Evolutionary conservation across 2,888 invertebrate species (phyloP).

Genomic region (Autographa pulchrina): DNA sequence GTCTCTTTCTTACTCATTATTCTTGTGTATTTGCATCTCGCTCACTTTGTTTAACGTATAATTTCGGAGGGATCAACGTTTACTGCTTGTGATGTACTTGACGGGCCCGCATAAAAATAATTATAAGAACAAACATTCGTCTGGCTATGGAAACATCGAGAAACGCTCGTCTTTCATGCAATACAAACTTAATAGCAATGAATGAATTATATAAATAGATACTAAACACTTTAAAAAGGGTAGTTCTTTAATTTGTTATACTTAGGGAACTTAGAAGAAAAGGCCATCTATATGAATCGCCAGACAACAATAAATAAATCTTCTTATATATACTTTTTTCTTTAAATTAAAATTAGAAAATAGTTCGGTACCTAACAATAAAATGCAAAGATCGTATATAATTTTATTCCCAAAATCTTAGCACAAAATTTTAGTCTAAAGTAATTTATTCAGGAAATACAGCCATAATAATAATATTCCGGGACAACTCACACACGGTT

Average conservation of each 20-base stretch:
- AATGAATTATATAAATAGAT: too few species aligned
- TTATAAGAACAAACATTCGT: conserved; percentile 39
- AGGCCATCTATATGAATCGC: too few species aligned
- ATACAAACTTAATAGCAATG: too few species aligned
- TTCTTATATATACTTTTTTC: too few species aligned
- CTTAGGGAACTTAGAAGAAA: too few species aligned
- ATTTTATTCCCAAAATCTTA: background rate
- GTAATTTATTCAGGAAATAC: conserved; percentile 31
- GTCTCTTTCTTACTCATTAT: background rate
- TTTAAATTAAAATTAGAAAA: too few species aligned
- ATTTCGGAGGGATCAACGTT: background rate
- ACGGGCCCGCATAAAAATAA: conserved; percentile 58
- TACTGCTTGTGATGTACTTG: conserved; percentile 7
- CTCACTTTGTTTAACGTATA: background rate
- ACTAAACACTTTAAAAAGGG: too few species aligned
- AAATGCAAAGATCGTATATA: background rate
- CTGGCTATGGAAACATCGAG: conserved; percentile 20
- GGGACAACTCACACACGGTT: too few species aligned
- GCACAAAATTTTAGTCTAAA: conserved; percentile 18
- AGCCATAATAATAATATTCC: too few species aligned
- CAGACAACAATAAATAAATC: too few species aligned
- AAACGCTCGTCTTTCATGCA: background rate
- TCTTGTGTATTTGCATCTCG: background rate
- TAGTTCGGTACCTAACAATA: background rate
- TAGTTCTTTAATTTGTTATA: too few species aligned